Evolutionary conservation across 2,888 invertebrate species (phyloP).

Genomic region (Eucera pruinosa): DNA sequence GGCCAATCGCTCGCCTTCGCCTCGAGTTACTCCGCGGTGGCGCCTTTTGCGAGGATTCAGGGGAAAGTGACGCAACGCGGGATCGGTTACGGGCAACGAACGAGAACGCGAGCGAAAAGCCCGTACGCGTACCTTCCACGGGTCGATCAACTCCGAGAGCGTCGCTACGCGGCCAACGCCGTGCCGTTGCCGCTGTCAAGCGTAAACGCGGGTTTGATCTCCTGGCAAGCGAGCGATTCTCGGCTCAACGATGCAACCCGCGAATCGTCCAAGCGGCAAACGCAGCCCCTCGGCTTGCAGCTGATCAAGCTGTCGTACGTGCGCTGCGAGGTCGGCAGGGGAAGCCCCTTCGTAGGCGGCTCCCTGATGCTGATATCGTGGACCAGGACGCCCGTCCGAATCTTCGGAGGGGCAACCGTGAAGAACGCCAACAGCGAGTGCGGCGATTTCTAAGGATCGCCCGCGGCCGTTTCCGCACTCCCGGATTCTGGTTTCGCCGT

Average conservation of each 20-base stretch:
- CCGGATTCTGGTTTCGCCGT: too few species aligned
- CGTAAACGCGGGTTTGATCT: neutral
- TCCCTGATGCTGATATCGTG: slow-evolving; percentile 87
- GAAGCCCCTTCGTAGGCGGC: slow-evolving; percentile 84
- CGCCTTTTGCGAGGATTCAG: slow-evolving; percentile 21
- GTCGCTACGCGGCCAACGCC: neutral
- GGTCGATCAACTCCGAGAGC: neutral
- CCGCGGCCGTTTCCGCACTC: too few species aligned
- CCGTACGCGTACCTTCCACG: neutral
- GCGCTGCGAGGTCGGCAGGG: slow-evolving; percentile 84
- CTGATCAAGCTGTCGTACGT: slow-evolving; percentile 84
- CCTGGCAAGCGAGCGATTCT: neutral
- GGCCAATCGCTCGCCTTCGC: neutral
- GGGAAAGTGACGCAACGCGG: slow-evolving; percentile 21
- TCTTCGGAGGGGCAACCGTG: slow-evolving; percentile 89
- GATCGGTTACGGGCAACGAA: neutral
- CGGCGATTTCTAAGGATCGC: slow-evolving; percentile 83
- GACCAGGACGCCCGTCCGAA: slow-evolving; percentile 88
- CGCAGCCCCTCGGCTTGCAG: slow-evolving; percentile 82
- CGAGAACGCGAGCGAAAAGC: neutral
- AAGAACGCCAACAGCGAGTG: slow-evolving; percentile 87
- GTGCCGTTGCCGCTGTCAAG: too few species aligned
- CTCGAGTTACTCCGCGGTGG: slow-evolving; percentile 1
- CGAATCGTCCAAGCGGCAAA: neutral
- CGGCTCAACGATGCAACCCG: neutral